A percentile compares a stretch with the other conserved stretches of the same genome.
phyloP scores from a whole-genome alignment of 1,140 invertebrate species.

The Laupala kohalensis region DNA sequence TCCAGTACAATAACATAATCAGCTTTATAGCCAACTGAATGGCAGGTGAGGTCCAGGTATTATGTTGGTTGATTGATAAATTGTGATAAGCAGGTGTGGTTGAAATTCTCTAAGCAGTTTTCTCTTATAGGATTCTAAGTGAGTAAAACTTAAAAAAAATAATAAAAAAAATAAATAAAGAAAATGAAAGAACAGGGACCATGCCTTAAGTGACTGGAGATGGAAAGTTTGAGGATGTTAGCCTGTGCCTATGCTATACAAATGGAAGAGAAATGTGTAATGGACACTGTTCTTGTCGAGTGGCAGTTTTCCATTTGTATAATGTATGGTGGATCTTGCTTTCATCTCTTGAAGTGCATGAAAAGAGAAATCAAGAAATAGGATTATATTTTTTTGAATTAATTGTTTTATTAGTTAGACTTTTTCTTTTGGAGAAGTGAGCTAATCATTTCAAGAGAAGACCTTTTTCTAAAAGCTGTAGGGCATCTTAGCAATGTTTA shows the following conservation, averaged over 20 bases:
- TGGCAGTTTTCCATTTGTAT: not conserved
- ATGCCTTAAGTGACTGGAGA: not conserved
- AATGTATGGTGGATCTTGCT: too few species aligned
- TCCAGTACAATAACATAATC: slow-evolving; percentile 11
- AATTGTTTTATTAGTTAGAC: not conserved
- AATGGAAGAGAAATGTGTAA: not conserved
- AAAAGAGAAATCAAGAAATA: not conserved
- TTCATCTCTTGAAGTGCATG: too few species aligned
- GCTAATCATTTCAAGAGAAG: too few species aligned
- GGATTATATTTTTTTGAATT: not conserved
- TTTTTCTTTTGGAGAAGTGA: not conserved
- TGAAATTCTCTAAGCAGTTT: slow-evolving; percentile 1
- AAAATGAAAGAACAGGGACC: not conserved
- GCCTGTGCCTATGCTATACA: not conserved
- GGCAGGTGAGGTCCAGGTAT: slow-evolving; percentile 14
- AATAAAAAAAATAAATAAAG: too few species aligned
- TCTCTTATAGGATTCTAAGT: not conserved
- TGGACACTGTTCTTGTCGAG: not conserved
- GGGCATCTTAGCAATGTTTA: not conserved
- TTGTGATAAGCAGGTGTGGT: slow-evolving; percentile 6
- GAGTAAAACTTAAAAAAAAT: too few species aligned
- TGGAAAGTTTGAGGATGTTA: not conserved
- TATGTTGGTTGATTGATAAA: slow-evolving; percentile 10
- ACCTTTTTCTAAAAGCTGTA: too few species aligned
- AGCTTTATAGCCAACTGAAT: slow-evolving; percentile 10